Evolutionary conservation across 2,888 invertebrate species (phyloP), one percentile per base, ranked within the genome.

Genomic region (Exephanes ischioxanthus): DNA sequence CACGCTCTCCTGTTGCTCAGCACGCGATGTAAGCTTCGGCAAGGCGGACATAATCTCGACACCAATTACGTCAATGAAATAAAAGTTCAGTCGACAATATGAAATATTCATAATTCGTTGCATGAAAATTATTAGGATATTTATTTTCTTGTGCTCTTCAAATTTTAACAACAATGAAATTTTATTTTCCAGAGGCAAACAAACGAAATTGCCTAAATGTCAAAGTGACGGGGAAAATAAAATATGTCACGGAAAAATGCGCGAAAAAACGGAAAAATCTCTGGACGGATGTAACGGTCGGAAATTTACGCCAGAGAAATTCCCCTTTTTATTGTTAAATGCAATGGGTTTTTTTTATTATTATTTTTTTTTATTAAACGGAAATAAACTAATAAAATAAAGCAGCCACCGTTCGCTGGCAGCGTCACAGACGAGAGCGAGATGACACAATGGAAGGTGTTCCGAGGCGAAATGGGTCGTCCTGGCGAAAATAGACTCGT

Each of bases 371-470:
- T 61, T 61, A 0, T 2, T 33, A 11, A 30, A 14, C 26, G 26
- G 16, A 26, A 33, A 30, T 19, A 33, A 66, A 33, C n/a, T n/a
- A 61, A 2, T 14, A 26, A 5, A 61, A 61, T 26, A 48, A 63
- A 61, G 19, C 48, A 19, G 66, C 51, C 51, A 66, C 75, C n/a
- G 66, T 3, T 30, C 7, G 66, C 33, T 66, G 66, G 48, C 63
- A 3, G 33, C 33, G 66, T 76, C 51, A 66, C 45, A 0, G 75
- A 51, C 14, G 22, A 19, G 22, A 48, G 16, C 51, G 75, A 51
- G 66, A 76, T 76, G 75, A 26, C 51, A 66, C 51, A 63, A 33
- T 30, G 51, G 22, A 22, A 76, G 61, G 16, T 76, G 30, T 66
- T 48, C 33, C 37, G 75, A n/a, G 33, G 33, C 11, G 66, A 51